phyloP scores from a whole-genome alignment of 2,113 vertebrate genomes.

The Balaenoptera acutorostrata region DNA sequence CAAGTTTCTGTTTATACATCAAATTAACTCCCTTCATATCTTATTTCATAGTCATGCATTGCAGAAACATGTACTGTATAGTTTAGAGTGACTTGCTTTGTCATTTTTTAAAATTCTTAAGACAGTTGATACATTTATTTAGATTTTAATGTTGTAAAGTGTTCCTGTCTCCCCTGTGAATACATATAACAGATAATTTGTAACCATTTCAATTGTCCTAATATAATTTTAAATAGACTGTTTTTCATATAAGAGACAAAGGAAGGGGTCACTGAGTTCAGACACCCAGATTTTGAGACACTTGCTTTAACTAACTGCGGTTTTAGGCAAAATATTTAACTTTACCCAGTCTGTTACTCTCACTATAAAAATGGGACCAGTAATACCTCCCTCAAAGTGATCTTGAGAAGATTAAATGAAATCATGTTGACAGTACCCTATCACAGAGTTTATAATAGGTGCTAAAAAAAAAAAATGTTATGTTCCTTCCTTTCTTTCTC shows the following conservation, averaged over 20 bases:
- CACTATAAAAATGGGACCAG: not conserved
- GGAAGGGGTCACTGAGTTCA: not conserved
- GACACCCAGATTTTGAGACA: not conserved
- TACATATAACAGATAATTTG: not conserved
- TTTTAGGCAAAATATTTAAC: not conserved
- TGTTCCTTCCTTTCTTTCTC: not conserved
- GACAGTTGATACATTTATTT: not conserved
- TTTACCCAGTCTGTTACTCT: not conserved
- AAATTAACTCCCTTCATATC: not conserved
- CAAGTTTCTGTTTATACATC: not conserved
- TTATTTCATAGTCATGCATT: not conserved
- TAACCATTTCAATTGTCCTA: not conserved
- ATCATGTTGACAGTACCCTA: not conserved
- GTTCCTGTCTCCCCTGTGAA: not conserved
- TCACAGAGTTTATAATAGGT: not conserved
- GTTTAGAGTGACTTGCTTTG: not conserved
- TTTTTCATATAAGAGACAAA: not conserved
- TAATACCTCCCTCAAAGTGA: not conserved
- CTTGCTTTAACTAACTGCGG: not conserved
- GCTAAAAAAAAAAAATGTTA: not conserved
- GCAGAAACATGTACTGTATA: not conserved
- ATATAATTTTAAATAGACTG: not conserved
- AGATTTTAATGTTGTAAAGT: not conserved
- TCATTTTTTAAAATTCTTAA: not conserved
- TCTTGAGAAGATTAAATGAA: not conserved